Conservation (phyloP, 2,888 invertebrate species). For the Drosophila mimetica region DNA sequence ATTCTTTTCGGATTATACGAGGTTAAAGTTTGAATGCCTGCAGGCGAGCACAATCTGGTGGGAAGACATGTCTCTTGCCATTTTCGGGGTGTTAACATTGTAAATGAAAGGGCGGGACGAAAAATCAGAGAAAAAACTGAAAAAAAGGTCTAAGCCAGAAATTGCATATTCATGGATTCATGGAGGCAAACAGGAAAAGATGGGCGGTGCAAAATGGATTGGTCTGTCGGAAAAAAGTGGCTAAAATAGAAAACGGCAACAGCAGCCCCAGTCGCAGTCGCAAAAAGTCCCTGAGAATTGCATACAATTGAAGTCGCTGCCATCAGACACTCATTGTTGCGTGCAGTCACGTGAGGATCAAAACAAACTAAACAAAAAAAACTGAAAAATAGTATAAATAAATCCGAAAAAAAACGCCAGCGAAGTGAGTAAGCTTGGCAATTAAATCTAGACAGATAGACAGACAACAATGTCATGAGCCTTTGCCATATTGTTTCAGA, state of each 20-base stretch:
- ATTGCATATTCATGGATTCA: conserved; percentile 45
- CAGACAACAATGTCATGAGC: conserved; percentile 42
- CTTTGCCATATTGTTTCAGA: conserved; percentile 30
- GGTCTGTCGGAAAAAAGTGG: conserved; percentile 29
- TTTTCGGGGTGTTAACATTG: conserved; percentile 37
- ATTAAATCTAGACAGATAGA: conserved; percentile 46
- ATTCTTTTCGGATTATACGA: conserved; percentile 11
- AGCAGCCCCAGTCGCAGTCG: not conserved
- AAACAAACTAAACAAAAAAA: conserved; percentile 12
- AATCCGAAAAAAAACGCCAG: conserved; percentile 11
- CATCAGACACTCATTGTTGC: conserved; percentile 31
- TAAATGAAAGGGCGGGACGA: conserved; percentile 25
- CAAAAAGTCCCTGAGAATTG: conserved; percentile 38
- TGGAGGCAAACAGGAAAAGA: conserved; percentile 29
- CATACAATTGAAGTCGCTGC: conserved; percentile 40
- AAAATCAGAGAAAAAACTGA: not conserved
- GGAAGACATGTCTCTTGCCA: conserved; percentile 13
- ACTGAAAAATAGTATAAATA: conserved; percentile 16
- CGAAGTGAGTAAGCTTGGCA: conserved; percentile 45
- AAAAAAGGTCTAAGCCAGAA: conserved; percentile 18
- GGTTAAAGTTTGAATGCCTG: conserved; percentile 22
- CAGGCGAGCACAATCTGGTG: conserved; percentile 12
- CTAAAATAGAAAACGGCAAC: conserved; percentile 24
- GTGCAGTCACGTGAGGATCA: conserved; percentile 52
- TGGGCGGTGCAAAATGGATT: conserved; percentile 32